phyloP scores from a whole-genome alignment of 2,113 vertebrate genomes.

The Sylvia atricapilla region DNA sequence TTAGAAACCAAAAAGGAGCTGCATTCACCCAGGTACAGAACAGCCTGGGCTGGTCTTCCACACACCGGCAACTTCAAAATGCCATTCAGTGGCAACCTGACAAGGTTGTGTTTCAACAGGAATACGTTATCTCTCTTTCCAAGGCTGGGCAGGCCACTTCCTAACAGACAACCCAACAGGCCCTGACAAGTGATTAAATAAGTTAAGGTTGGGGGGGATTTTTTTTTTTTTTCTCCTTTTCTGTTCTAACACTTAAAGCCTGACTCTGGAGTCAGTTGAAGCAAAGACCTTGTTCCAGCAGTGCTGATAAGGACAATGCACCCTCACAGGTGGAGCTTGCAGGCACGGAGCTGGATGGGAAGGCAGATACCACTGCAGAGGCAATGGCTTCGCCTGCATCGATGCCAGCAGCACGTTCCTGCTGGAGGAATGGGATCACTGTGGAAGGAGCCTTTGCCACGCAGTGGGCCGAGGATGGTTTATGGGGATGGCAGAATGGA shows the following conservation, averaged over 20 bases:
- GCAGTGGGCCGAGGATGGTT: constrained; percentile 55
- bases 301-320: not conserved
- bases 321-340: constrained; percentile 15
- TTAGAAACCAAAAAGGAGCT: not conserved
- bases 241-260: constrained; percentile 9
- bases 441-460: constrained; percentile 39
- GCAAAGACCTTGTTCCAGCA: constrained; percentile 8
- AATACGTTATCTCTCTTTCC: constrained; percentile 31
- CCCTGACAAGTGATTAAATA: constrained; percentile 56
- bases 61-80: constrained; percentile 19
- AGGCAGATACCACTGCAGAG: not conserved
- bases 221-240: not conserved
- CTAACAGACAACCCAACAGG: constrained; percentile 50
- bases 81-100: constrained; percentile 42
- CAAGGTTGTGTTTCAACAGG: constrained; percentile 61
- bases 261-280: not conserved
- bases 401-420: not conserved
- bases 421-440: not conserved
- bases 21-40: not conserved
- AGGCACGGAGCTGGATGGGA: not conserved
- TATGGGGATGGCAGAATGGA: constrained; percentile 69
- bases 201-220: not conserved
- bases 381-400: not conserved
- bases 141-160: constrained; percentile 57
- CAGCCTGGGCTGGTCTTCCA: not conserved